Conservation (phyloP, 2,797 vertebrate species). For the Vireo griseus region DNA sequence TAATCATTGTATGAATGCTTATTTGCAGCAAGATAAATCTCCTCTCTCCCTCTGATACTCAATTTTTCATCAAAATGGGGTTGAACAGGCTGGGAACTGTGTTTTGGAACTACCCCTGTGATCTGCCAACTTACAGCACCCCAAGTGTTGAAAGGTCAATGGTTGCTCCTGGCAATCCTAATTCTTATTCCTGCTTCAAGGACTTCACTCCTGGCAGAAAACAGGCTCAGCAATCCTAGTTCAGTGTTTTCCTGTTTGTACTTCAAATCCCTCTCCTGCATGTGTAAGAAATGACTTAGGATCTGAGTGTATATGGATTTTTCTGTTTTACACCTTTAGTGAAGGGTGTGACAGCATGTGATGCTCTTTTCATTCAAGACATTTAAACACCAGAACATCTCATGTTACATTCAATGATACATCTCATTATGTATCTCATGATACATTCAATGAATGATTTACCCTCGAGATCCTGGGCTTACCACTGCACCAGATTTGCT, state of each 20-base stretch:
- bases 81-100: neutral
- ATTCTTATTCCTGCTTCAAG: neutral
- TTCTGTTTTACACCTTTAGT: neutral
- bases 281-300: neutral
- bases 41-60: neutral
- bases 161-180: neutral
- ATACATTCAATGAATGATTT: neutral
- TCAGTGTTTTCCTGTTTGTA: neutral
- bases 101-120: neutral
- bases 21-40: neutral
- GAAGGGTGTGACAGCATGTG: neutral
- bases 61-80: neutral
- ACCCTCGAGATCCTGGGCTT: neutral
- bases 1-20: neutral
- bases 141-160: neutral
- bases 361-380: neutral
- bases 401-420: fast-evolving
- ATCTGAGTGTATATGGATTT: neutral
- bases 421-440: neutral
- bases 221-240: neutral
- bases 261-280: neutral
- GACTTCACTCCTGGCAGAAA: neutral
- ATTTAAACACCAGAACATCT: neutral
- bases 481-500: neutral
- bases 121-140: neutral